phyloP scores from a whole-genome alignment of 2,113 vertebrate genomes.

The Chloroceryle aenea region DNA sequence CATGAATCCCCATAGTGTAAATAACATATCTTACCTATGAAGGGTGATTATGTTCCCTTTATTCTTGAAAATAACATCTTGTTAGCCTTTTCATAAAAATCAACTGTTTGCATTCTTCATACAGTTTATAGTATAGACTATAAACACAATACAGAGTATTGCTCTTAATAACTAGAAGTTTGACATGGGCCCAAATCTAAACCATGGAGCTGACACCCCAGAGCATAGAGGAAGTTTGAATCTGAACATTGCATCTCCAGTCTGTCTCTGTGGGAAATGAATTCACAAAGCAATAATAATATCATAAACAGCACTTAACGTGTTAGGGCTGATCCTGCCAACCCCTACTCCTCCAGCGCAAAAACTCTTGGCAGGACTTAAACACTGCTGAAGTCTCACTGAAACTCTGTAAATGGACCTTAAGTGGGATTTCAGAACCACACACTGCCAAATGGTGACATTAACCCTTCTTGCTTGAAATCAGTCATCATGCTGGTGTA shows the following conservation, averaged over 20 bases:
- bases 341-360: neutral
- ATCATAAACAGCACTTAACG: conserved; percentile 62
- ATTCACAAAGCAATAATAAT: conserved; percentile 61
- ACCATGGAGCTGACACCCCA: neutral
- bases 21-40: conserved; percentile 62
- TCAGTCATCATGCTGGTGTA: neutral
- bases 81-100: neutral
- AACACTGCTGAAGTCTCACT: neutral
- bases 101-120: neutral
- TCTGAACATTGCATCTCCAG: conserved; percentile 27
- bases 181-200: neutral
- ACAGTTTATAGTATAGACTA: neutral
- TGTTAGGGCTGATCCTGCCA: conserved; percentile 60
- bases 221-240: conserved; percentile 35
- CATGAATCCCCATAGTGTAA: conserved; percentile 41
- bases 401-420: neutral
- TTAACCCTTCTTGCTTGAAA: neutral
- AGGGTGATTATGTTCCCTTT: conserved; percentile 28
- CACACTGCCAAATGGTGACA: neutral
- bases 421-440: neutral
- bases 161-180: neutral
- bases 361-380: conserved; percentile 48
- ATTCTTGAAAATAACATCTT: conserved; percentile 20
- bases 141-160: neutral
- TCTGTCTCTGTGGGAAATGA: conserved; percentile 44